These are phyloP conservation scores for Scolopax mira DNA, from an alignment of 2,113 vertebrate species.

Conservation along the genomic window DNA sequence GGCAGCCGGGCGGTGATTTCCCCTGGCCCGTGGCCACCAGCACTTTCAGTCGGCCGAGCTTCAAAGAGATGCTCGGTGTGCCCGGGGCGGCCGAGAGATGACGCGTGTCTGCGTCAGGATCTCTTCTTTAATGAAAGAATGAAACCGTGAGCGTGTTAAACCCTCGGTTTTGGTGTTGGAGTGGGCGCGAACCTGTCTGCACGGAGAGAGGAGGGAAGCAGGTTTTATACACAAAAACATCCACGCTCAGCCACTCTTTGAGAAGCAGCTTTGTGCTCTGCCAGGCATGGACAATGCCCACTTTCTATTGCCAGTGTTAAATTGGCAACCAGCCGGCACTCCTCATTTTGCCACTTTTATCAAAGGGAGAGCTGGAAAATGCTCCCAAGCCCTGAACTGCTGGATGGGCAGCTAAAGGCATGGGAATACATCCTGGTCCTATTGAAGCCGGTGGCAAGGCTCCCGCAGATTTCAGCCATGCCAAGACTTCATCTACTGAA, in stretches of 20 bases:
- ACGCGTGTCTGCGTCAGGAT: constrained; percentile 6
- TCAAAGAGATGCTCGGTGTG: constrained; percentile 14
- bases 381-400: constrained; percentile 17
- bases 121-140: background rate
- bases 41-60: background rate
- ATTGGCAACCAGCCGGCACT: background rate
- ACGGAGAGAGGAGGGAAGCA: background rate
- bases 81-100: background rate
- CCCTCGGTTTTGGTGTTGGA: constrained; percentile 3
- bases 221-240: constrained; percentile 23
- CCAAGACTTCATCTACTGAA: background rate
- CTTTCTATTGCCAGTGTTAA: background rate
- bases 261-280: constrained; percentile 50
- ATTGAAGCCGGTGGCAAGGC: constrained; percentile 36
- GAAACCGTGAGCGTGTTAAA: background rate
- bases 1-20: background rate
- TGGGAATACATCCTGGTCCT: constrained; percentile 60
- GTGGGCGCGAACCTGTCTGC: background rate
- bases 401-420: constrained; percentile 40
- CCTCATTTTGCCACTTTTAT: background rate
- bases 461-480: background rate
- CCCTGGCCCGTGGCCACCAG: background rate
- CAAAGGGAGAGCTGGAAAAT: background rate
- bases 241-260: background rate
- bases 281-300: constrained; percentile 15